phyloP scores from a whole-genome alignment of 2,113 vertebrate species.

The Vidua macroura region DNA sequence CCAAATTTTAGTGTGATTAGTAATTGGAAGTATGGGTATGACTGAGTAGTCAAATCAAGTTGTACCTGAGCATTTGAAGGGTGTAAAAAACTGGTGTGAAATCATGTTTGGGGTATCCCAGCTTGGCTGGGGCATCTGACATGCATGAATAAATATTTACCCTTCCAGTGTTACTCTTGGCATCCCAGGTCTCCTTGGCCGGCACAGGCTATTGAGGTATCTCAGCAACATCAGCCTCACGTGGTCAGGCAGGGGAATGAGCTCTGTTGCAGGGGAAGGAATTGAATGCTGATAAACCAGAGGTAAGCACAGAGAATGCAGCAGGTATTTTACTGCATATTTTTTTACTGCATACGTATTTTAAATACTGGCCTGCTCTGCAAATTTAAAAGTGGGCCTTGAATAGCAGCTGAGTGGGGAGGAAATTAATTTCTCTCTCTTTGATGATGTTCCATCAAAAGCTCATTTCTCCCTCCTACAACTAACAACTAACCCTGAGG shows the following conservation, averaged over 20 bases:
- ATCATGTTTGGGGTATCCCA: accelerated
- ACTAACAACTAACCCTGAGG: accelerated
- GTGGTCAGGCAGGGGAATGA: accelerated
- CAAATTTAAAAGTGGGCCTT: not conserved
- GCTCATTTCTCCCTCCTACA: not conserved
- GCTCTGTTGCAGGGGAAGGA: not conserved
- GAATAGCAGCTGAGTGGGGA: not conserved
- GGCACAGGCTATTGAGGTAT: accelerated
- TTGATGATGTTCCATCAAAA: not conserved
- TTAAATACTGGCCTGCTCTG: not conserved
- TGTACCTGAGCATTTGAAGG: not conserved
- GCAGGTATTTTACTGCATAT: not conserved
- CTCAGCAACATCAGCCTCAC: accelerated
- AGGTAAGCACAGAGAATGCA: not conserved
- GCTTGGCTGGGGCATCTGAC: not conserved
- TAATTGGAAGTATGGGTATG: not conserved
- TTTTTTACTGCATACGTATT: not conserved
- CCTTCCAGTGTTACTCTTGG: not conserved
- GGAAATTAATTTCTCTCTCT: not conserved
- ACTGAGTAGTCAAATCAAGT: accelerated
- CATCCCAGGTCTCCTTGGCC: not conserved
- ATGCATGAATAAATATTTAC: not conserved
- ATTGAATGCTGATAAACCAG: not conserved
- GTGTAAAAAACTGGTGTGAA: not conserved
- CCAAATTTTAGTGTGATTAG: not conserved